A percentile compares a stretch with the other conserved stretches of the same genome.
Evolutionary conservation across 1,140 invertebrate genomes (phyloP).

Genomic region (Zeugodacus cucurbitae): DNA sequence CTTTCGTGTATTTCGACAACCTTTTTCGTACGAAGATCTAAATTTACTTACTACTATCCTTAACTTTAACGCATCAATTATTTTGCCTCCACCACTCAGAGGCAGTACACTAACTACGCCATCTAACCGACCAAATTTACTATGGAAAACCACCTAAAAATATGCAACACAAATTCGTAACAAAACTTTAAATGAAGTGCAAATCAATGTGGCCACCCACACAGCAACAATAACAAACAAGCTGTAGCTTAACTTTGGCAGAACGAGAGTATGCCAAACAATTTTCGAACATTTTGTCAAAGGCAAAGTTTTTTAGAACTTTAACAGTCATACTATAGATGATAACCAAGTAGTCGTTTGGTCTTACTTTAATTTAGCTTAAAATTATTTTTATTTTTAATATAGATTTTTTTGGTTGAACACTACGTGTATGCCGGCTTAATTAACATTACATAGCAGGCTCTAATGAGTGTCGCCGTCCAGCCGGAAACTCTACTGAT

Average conservation of each 20-base stretch:
- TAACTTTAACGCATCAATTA: background rate
- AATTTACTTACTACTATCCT: background rate
- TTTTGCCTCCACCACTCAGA: background rate
- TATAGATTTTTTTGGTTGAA: too few species aligned
- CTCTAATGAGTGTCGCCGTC: background rate
- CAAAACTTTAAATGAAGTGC: slow-evolving; percentile 35
- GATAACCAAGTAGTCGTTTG: too few species aligned
- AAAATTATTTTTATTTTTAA: too few species aligned
- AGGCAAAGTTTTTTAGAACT: slow-evolving; percentile 12
- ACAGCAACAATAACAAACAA: background rate
- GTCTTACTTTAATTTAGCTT: slow-evolving; percentile 8
- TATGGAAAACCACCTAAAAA: slow-evolving; percentile 2
- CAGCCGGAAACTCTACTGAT: slow-evolving; percentile 30
- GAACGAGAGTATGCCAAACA: background rate
- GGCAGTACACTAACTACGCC: background rate
- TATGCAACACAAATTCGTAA: slow-evolving; percentile 27
- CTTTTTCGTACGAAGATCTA: background rate
- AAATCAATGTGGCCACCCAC: slow-evolving; percentile 23
- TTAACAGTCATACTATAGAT: background rate
- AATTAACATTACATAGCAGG: slow-evolving; percentile 25
- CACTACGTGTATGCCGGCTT: background rate
- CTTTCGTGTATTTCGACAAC: background rate
- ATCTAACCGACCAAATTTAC: background rate
- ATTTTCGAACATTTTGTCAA: background rate
- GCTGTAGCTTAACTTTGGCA: background rate